phyloP scores from a whole-genome alignment of 2,888 invertebrate species.

The Leptopterna dolabrata region DNA sequence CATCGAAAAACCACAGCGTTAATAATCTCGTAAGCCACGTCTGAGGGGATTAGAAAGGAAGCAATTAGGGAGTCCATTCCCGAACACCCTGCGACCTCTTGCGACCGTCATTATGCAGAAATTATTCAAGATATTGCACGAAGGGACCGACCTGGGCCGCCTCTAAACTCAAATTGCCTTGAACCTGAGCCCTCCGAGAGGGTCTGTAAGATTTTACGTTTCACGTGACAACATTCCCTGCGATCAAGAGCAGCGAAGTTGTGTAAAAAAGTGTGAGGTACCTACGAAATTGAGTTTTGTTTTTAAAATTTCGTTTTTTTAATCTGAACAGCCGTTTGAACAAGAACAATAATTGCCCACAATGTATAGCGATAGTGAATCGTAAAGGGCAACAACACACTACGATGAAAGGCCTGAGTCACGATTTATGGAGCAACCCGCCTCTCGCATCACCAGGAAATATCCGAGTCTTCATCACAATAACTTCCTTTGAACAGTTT shows the following conservation, averaged over 20 bases:
- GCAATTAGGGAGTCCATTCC: slow-evolving; percentile 17
- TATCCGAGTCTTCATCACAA: neutral
- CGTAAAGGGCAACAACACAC: neutral
- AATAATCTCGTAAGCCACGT: slow-evolving; percentile 16
- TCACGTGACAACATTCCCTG: no score
- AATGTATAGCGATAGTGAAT: neutral
- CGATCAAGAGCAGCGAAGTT: no score
- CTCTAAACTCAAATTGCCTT: neutral
- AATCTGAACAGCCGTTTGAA: no score
- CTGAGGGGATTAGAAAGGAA: slow-evolving; percentile 34
- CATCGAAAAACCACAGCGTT: slow-evolving; percentile 6
- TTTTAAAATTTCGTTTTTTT: no score
- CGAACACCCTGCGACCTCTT: neutral
- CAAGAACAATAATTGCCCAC: no score
- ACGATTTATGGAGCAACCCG: neutral
- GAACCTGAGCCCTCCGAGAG: no score
- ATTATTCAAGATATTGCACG: slow-evolving; percentile 24
- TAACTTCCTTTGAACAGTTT: no score
- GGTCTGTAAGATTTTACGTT: no score
- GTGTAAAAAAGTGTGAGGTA: no score
- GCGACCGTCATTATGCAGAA: slow-evolving; percentile 22
- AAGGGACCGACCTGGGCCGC: neutral
- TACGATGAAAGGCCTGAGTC: neutral
- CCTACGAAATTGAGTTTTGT: no score
- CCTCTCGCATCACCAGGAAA: neutral